Base-by-base conservation (phyloP, 2,888 invertebrate species). In the Cyclophora albipunctata region DNA sequence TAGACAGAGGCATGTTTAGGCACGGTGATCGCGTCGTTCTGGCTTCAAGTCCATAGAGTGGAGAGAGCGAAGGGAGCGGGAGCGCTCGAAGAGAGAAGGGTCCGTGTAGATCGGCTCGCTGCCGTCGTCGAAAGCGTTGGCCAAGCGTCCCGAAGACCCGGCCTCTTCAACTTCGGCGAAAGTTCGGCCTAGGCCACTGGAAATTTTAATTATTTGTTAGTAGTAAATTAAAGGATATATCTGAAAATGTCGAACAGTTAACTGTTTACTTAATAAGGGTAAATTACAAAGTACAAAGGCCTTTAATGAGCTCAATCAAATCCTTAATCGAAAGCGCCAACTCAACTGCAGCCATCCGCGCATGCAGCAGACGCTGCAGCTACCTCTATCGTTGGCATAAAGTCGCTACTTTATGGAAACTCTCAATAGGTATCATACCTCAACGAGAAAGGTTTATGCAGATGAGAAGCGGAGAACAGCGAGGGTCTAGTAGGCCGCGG, bases 31-130 rank as follows among this genome's bases (percentile, higher is more conserved):
- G 55, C 86, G 85, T 60, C 84, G 71, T 46, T 88, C 88, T 1
- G 85, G 85, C 59, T 86, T 85, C 69, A 88, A 65, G 59, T 92
- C 91, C 66, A 92, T 83, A 48, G 92, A 92, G 63, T 93, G 90
- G 46, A 93, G 81, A 56, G 92, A 92, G 60, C 93, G 87, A 40
- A 93, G 86, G 47, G 93, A 95, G 71, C 94, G 90, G 37, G 95
- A 95, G 61, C 96, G 91, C 82, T 97, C 96, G 72, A 97, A 97
- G 41, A 97, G 88, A 2, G 96, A 96, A 0, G 96, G 96, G 82
- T 97, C 96, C 0, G 96, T 96, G 82, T 97, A 97, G 65, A 97
- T 97, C 0, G 97, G 96, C 76, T 97, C 97, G 73, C 96, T 96
- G 41, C 96, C 96, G 76, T 97, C 96, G 72, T 95, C 95, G 70